phyloP scores from a whole-genome alignment of 2,888 invertebrate species.

The Himalopsyche anomala region DNA sequence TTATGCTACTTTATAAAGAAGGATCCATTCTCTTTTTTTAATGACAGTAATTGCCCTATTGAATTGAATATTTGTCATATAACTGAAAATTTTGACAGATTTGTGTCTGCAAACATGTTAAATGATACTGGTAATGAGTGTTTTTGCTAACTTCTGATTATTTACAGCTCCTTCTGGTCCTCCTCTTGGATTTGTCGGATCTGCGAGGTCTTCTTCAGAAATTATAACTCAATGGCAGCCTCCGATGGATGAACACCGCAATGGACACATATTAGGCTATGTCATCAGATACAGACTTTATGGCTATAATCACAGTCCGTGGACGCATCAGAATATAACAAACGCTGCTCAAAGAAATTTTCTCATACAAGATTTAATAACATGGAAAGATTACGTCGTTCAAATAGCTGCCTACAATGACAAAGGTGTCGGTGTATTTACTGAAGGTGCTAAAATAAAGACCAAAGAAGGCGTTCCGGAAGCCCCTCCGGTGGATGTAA shows the following conservation, averaged over 20 bases:
- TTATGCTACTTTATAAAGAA: no score
- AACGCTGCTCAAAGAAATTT: conserved; percentile 95
- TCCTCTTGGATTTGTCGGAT: conserved; percentile 95
- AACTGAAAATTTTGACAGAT: no score
- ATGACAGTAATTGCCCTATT: no score
- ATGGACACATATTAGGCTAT: conserved; percentile 96
- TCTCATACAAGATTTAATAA: conserved; percentile 93
- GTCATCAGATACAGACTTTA: conserved; percentile 92
- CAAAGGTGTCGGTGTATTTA: conserved; percentile 95
- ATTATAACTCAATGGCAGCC: conserved; percentile 99
- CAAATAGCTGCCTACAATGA: conserved; percentile 98
- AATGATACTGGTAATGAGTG: not conserved
- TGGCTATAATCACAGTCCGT: conserved; percentile 94
- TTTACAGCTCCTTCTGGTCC: conserved; percentile 94
- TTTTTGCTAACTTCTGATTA: not conserved
- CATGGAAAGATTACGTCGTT: conserved; percentile 98
- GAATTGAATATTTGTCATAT: no score
- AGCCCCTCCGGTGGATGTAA: conserved; percentile 90
- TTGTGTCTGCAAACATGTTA: not conserved
- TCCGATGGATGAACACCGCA: conserved; percentile 94
- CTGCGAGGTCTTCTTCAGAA: conserved; percentile 94
- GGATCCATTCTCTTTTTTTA: no score
- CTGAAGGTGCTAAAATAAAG: conserved; percentile 93
- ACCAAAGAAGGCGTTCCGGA: conserved; percentile 98
- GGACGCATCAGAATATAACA: conserved; percentile 94